Evolutionary conservation across 1,140 invertebrate genomes (phyloP), one percentile per base, ranked within the genome.

Genomic region (Amphibalanus amphitrite): DNA sequence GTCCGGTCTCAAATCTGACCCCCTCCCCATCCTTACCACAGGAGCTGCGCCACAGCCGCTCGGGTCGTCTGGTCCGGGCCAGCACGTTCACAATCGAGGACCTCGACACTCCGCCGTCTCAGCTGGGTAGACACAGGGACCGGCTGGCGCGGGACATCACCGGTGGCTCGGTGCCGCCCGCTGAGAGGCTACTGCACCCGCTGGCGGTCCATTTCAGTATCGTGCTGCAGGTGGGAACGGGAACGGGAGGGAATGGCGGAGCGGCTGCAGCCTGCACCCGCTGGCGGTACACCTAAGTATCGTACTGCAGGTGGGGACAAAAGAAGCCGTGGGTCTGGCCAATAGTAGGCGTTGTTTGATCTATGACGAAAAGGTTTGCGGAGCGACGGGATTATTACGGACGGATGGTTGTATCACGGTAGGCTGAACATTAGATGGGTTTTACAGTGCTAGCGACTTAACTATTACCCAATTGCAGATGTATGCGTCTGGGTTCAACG

Each of bases 251-350:
- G n/a, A n/a, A n/a, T n/a, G n/a, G n/a, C n/a, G n/a, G n/a, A n/a
- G n/a, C n/a, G n/a, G n/a, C n/a, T n/a, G n/a, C n/a, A n/a, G n/a
- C n/a, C n/a, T n/a, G n/a, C n/a, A n/a, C n/a, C n/a, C n/a, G n/a
- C n/a, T n/a, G n/a, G n/a, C 91, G 6, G 89, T 93, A 85, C 90
- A 93, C 76, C 93, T 93, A 79, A 87, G 89, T 47, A 84, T 91
- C 68, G 84, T 90, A 69, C 77, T 91, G 28, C 89, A 89, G 84
- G 87, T 84, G 77, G 79, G 13, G 73, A 25, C 33, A n/a, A n/a
- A n/a, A n/a, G n/a, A n/a, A n/a, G n/a, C n/a, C n/a, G n/a, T n/a
- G n/a, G n/a, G n/a, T n/a, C n/a, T n/a, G n/a, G n/a, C n/a, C n/a
- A n/a, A n/a, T n/a, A n/a, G n/a, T n/a, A n/a, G n/a, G n/a, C n/a